Base-by-base conservation (phyloP, 2,113 vertebrate species). In the Menura novaehollandiae region DNA sequence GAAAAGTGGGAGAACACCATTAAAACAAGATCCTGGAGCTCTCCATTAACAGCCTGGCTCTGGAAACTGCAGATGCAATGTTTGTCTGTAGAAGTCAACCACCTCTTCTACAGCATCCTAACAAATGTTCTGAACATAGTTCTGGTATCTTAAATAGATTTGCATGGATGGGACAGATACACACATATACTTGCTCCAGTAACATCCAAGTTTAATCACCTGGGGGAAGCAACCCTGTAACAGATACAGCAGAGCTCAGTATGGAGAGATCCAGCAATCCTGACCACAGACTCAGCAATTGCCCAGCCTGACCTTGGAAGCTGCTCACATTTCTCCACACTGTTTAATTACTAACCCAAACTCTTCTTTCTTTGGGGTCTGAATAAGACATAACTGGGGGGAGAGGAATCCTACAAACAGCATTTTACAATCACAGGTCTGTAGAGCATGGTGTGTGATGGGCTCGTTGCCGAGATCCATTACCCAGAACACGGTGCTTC, bases 221-320 rank as follows among this genome's bases (percentile, higher is more conserved):
- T 75, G 33, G 9, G 33, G 16, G 15, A 85, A 77, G 60, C 15
- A 80, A 47, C 2, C 10, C 47, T 11, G 3, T 47, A 74, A 66
- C 13, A 83, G 83, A 68, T 2, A 44, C 8, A 35, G 30, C 19
- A 80, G 30, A 80, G 14, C 12, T 69, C 47, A 30, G 9, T 4
- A 35, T 2, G 20, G 41, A 37, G 10, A 41, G 20, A 46, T 13
- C 21, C 1, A 39, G 43, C 0, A 0, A 59, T 18, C 35, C 22
- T 47, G 37, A 76, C 10, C 51, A 44, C 2, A 3, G 20, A 23
- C 41, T 46, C 18, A 35, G 35, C 58, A 62, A 37, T 0, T 37
- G 26, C 22, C 43, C 78, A 46, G 56, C 33, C 23, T 7, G 1
- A 46, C 10, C 52, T 43, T 35, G 30, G 33, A 47, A 94, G 72